Percentiles rank a stretch among this genome's conserved stretches.
Evolutionary conservation across 2,113 vertebrate species (phyloP).

Genomic region (Phyllostomus hastatus): DNA sequence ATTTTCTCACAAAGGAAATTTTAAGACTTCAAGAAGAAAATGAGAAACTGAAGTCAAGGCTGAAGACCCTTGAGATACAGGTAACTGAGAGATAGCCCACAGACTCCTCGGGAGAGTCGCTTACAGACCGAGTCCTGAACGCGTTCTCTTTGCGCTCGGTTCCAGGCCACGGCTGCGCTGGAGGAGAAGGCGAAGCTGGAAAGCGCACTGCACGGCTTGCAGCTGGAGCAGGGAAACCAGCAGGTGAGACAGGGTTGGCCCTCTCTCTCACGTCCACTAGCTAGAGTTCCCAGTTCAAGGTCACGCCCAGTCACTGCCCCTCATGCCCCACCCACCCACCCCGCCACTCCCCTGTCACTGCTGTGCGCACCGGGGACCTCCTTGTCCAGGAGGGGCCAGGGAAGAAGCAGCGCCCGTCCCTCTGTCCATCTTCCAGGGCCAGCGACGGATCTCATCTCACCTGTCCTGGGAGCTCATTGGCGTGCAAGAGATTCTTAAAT

Average conservation of each 20-base stretch:
- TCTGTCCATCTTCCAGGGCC: not conserved
- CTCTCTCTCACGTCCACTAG: not conserved
- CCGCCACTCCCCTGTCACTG: not conserved
- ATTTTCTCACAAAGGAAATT: constrained; percentile 87
- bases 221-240: constrained; percentile 86
- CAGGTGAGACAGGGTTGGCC: constrained; percentile 79
- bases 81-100: constrained; percentile 74
- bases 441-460: not conserved
- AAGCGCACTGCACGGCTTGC: constrained; percentile 86
- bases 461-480: not conserved
- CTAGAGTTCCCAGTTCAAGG: not conserved
- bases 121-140: not conserved
- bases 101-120: not conserved
- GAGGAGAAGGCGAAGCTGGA: constrained; percentile 91
- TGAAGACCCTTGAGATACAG: constrained; percentile 90
- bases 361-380: not conserved
- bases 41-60: constrained; percentile 89
- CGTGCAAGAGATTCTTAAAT: not conserved
- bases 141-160: not conserved
- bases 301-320: not conserved
- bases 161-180: constrained; percentile 88
- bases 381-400: not conserved
- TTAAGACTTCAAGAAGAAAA: constrained; percentile 94
- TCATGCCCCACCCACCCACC: not conserved
- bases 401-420: not conserved